Evolutionary conservation across 2,888 invertebrate species (phyloP).

Genomic region (Apamea monoglypha): DNA sequence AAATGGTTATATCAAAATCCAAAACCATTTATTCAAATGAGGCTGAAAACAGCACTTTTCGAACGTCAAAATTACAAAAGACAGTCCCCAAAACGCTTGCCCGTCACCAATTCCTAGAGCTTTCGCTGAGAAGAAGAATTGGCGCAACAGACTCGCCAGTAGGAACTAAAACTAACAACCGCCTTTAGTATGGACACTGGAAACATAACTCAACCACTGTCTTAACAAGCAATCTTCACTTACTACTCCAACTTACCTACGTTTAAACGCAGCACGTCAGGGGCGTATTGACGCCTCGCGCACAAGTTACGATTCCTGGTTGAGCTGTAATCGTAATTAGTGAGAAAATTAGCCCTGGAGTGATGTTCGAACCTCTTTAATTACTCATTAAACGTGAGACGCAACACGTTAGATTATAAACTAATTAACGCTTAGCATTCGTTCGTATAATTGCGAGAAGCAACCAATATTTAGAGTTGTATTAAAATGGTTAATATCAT

Average conservation of each 20-base stretch:
- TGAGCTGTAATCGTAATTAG: conserved; percentile 83
- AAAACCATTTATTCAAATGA: no score
- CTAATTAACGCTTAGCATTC: conserved; percentile 65
- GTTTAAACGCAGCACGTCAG: conserved; percentile 70
- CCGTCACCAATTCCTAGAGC: no score
- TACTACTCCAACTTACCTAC: conserved; percentile 3
- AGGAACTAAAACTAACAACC: no score
- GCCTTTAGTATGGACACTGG: no score
- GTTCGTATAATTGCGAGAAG: conserved; percentile 38
- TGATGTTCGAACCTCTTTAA: conserved; percentile 74
- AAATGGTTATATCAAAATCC: background rate
- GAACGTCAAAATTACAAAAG: no score
- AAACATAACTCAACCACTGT: conserved; percentile 8
- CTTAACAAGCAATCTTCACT: conserved; percentile 3
- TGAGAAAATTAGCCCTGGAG: conserved; percentile 80
- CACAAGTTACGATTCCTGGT: conserved; percentile 76
- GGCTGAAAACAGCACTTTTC: no score
- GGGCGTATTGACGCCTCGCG: conserved; percentile 83
- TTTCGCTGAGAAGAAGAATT: no score
- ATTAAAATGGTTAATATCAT: background rate
- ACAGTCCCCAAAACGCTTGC: no score
- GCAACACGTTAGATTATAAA: conserved; percentile 71
- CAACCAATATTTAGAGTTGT: conserved; percentile 7
- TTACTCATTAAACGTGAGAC: conserved; percentile 75
- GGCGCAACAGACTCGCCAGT: no score